A percentile compares a stretch with the other conserved stretches of the same genome.
Evolutionary conservation across 2,888 invertebrate species (phyloP).

Genomic region (Pachydiplax longipennis): DNA sequence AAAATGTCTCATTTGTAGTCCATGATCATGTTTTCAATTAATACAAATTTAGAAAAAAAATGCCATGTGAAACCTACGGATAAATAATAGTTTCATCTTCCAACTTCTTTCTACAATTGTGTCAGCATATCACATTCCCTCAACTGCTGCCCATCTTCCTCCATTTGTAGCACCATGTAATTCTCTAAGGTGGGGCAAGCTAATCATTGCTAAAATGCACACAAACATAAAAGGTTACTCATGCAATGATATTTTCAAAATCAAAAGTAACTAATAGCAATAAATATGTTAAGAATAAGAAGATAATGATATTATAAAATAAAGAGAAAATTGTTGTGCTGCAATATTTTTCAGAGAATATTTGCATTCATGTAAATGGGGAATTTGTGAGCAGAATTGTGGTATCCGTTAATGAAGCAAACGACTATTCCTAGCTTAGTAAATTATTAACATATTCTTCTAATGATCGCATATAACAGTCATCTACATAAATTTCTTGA

Average conservation of each 20-base stretch:
- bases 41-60: neutral
- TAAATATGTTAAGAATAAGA: neutral
- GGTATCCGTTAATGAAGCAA: too few species aligned
- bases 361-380: too few species aligned
- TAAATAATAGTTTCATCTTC: neutral
- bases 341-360: too few species aligned
- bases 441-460: too few species aligned
- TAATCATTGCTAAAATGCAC: constrained; percentile 19
- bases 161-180: constrained; percentile 8
- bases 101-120: neutral
- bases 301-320: neutral
- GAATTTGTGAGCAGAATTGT: too few species aligned
- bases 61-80: neutral
- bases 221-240: neutral
- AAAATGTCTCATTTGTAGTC: neutral
- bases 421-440: too few species aligned
- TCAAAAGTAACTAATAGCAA: neutral
- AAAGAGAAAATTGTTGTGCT: neutral
- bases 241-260: neutral
- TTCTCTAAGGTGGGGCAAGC: constrained; percentile 7
- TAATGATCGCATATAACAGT: too few species aligned
- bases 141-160: neutral
- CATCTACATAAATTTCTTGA: too few species aligned
- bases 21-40: neutral
- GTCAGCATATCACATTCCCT: neutral